Base-by-base conservation (phyloP, 2,888 invertebrate species). In the Brachyopa scutellaris region DNA sequence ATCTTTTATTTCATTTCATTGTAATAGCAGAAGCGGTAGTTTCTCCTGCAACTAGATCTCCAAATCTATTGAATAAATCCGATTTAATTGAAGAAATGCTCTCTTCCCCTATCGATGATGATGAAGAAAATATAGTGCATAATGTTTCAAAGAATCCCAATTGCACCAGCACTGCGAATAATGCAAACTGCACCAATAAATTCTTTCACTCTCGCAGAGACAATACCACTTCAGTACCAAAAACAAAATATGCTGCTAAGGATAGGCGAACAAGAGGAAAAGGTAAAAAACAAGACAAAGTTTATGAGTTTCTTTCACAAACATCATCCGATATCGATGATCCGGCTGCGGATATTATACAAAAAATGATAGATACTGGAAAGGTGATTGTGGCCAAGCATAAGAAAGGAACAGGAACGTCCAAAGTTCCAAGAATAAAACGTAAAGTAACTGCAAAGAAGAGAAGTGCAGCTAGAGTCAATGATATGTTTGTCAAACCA, bases 341-440 rank as follows among this genome's bases (percentile, higher is more conserved):
- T 85, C 87, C 88, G 1, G 85, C 87, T 1, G 87, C 87, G 1
- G 90, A 89, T 77, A 85, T 90, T 9, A 87, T 90, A 19, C 84
- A 88, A 55, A 86, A 86, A 67, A 82, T 90, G 73, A 91, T 92
- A 83, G 91, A 91, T 88, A 91, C 92, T 88, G 92, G 92, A 86
- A 93, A 92, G 91, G 90, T 91, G 67, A 87, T 90, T 86, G 90
- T 91, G 55, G 91, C 92, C 88, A 92, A 91, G 87, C 92, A 92
- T 89, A 91, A 90, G 88, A 91, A 91, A 87, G 92, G 86, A 8
- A 84, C 78, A 0, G 88, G 89, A 1, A 86, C 85, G 57, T 53
- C 11, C 0, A 74, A 74, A 11, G 17, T 79, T 11, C 49, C 62
- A 13, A 15, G 17, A 9, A 13, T 6, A 40, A 13, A 62, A 40